phyloP scores from a whole-genome alignment of 1,140 invertebrate genomes.

The Heliconius hewitsoni region DNA sequence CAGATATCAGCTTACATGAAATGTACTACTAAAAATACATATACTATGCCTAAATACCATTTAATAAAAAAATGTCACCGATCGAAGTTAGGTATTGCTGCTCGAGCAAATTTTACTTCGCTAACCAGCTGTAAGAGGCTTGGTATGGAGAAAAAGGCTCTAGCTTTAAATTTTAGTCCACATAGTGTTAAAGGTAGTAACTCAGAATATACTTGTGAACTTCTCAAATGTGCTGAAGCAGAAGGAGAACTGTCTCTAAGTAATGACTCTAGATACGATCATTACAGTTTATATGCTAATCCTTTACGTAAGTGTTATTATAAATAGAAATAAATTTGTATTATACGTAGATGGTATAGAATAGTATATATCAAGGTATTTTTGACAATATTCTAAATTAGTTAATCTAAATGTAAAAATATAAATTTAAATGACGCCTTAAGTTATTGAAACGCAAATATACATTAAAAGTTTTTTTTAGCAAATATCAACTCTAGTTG shows the following conservation, averaged over 20 bases:
- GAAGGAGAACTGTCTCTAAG: constrained; percentile 77
- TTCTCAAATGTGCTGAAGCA: constrained; percentile 83
- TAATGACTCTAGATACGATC: constrained; percentile 81
- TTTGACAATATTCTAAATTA: too few species aligned
- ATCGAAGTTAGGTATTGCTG: constrained; percentile 59
- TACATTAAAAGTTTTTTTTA: not conserved
- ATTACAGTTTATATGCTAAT: constrained; percentile 83
- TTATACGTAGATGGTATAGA: too few species aligned
- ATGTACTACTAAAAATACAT: constrained; percentile 45
- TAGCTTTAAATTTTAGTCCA: constrained; percentile 84
- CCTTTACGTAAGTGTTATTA: constrained; percentile 78
- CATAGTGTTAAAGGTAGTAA: constrained; percentile 38
- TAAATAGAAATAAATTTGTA: not conserved
- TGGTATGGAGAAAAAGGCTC: constrained; percentile 81
- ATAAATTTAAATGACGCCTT: not conserved
- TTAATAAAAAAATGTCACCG: constrained; percentile 68
- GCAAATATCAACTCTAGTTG: constrained; percentile 76
- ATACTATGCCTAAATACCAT: constrained; percentile 56
- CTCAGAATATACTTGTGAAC: constrained; percentile 75
- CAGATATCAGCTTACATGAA: constrained; percentile 29
- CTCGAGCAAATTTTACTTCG: constrained; percentile 58
- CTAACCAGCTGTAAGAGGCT: constrained; percentile 81
- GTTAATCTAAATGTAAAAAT: not conserved
- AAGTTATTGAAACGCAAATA: not conserved
- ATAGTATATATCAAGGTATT: too few species aligned